Base-by-base conservation (phyloP, 2,888 invertebrate species). In the Amiota communis region DNA sequence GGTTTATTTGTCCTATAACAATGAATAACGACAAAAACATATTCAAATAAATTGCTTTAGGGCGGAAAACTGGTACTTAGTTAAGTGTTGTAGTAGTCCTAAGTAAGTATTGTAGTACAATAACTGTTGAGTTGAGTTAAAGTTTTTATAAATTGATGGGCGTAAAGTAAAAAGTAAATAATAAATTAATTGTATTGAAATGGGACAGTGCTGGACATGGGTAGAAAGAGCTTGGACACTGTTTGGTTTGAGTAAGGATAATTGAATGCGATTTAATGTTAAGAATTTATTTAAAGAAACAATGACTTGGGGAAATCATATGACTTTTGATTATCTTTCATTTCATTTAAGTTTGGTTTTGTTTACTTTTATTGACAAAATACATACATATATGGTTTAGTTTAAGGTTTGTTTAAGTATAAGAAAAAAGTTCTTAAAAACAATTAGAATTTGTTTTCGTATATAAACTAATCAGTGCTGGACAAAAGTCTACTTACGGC, bases 61-160 rank as follows among this genome's bases (percentile, higher is more conserved):
- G 73, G 71, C 68, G 76, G 72, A 74, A 72, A 72, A 64, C 53
- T 57, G 57, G 49, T n/a, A 11, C n/a, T 72, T 72, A 67, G 65
- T 15, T 36, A 0, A 36, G 36, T 36, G 36, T 36, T 36, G 36
- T 36, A 36, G 36, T 36, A 36, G 6, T n/a, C n/a, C n/a, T 36
- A 36, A 23, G 23, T 23, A n/a, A n/a, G n/a, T n/a, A n/a, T n/a
- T n/a, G n/a, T n/a, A n/a, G n/a, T n/a, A n/a, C 23, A 23, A 23
- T 3, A 1, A 23, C 23, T 36, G 36, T 36, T 2, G 36, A 36
- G 9, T 12, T 48, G 48, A 65, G 49, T 65, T 65, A 65, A 65
- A 65, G 49, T 11, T 65, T 49, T 65, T 65, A 49, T 17, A 65
- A 65, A 65, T 48, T 36, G 48, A 17, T 65, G 17, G 48, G 17